Conservation (phyloP, 2,888 invertebrate species). For the Steinernema carpocapsae region DNA sequence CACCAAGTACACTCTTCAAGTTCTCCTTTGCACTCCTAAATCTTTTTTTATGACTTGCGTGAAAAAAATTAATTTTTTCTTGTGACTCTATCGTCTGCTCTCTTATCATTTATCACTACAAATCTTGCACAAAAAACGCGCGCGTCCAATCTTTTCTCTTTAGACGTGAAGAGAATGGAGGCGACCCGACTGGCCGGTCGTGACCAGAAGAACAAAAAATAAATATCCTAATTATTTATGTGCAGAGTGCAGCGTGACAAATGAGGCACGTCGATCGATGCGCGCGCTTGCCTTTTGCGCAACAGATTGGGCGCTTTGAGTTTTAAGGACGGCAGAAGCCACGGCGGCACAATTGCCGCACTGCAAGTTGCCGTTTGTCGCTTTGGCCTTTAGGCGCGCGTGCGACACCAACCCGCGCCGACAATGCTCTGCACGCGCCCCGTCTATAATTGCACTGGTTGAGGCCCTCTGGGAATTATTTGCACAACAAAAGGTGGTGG, state of each 20-base stretch:
- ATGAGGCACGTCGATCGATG: constrained; percentile 29
- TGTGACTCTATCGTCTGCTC: constrained; percentile 15
- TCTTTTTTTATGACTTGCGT: too few species aligned
- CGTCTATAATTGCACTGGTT: constrained; percentile 13
- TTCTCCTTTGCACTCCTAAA: too few species aligned
- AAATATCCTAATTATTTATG: constrained; percentile 33
- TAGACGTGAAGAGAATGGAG: too few species aligned
- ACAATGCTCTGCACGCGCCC: background rate
- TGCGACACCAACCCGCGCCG: constrained; percentile 7
- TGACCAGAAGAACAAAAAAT: constrained; percentile 28
- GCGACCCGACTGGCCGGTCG: too few species aligned
- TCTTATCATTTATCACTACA: constrained; percentile 20
- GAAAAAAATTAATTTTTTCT: constrained; percentile 3
- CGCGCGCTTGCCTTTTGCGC: constrained; percentile 4
- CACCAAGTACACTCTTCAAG: too few species aligned
- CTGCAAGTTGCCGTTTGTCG: constrained; percentile 7
- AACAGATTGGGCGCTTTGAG: constrained; percentile 13
- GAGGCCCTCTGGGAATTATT: constrained; percentile 31
- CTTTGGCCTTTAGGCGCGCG: background rate
- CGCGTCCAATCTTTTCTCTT: background rate
- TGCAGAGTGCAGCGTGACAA: constrained; percentile 26
- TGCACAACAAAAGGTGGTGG: constrained; percentile 33
- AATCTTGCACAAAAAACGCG: constrained; percentile 21
- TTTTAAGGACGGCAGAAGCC: constrained; percentile 4
- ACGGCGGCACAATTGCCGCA: background rate